These are phyloP conservation scores for Aphelocoma californica DNA, from an alignment of 2,797 vertebrate genomes.

Conservation along the genomic window DNA sequence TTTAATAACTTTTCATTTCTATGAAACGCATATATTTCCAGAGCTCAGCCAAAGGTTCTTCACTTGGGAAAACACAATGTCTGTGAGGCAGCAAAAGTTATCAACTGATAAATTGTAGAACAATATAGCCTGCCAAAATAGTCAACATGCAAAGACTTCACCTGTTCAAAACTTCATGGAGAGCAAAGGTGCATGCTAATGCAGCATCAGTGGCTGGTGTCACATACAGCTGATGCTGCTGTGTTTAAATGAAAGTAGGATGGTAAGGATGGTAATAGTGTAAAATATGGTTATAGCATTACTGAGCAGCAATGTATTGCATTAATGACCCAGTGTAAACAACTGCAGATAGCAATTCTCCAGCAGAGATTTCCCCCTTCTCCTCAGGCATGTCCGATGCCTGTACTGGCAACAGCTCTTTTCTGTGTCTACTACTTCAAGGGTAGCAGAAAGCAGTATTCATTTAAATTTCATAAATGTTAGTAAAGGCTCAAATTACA, in stretches of 20 bases:
- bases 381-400: neutral
- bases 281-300: neutral
- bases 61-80: constrained; percentile 69
- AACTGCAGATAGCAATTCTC: neutral
- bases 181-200: neutral
- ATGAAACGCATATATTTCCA: constrained; percentile 52
- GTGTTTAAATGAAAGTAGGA: constrained; percentile 13
- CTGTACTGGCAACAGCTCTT: neutral
- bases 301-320: neutral
- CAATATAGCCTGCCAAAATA: constrained; percentile 54
- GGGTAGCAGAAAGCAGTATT: neutral
- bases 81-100: constrained; percentile 63
- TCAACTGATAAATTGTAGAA: constrained; percentile 66
- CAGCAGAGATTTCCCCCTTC: neutral
- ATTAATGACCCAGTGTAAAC: neutral
- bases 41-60: constrained; percentile 66
- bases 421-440: neutral
- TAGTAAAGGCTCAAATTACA: constrained; percentile 50
- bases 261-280: neutral
- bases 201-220: neutral
- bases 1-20: constrained; percentile 75
- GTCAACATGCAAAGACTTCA: constrained; percentile 18
- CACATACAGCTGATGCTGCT: neutral
- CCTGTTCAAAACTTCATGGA: neutral
- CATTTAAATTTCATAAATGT: constrained; percentile 46